Evolutionary conservation across 2,888 invertebrate species (phyloP).

Genomic region (Lasioglossum malachurum): DNA sequence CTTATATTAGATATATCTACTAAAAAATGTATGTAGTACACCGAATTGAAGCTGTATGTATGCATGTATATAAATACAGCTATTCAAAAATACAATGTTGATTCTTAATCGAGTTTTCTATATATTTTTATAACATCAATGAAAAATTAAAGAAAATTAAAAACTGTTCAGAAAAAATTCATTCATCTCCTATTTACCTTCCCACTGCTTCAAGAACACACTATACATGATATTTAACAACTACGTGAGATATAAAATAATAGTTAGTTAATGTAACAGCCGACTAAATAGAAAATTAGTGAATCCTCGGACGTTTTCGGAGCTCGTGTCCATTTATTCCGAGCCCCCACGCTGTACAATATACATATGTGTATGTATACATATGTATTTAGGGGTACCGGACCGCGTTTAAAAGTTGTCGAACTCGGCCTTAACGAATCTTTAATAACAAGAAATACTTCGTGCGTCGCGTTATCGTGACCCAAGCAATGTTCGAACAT

Average conservation of each 20-base stretch:
- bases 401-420: slow-evolving; percentile 13
- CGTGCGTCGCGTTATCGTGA: not conserved
- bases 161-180: not conserved
- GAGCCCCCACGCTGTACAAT: not conserved
- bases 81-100: not conserved
- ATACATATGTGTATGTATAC: too few species aligned
- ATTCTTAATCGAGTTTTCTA: not conserved
- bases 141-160: not conserved
- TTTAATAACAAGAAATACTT: not conserved
- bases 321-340: not conserved
- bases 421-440: not conserved
- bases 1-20: too few species aligned
- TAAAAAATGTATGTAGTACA: too few species aligned
- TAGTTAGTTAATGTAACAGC: not conserved
- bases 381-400: slow-evolving; percentile 3
- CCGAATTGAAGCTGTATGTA: too few species aligned
- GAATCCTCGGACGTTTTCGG: not conserved
- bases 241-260: not conserved
- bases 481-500: slow-evolving; percentile 10
- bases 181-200: too few species aligned
- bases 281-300: not conserved
- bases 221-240: not conserved
- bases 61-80: not conserved
- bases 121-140: not conserved
- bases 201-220: not conserved